Base-by-base conservation (phyloP, 2,797 vertebrate genomes). In the Xiphorhynchus erythropygius region DNA sequence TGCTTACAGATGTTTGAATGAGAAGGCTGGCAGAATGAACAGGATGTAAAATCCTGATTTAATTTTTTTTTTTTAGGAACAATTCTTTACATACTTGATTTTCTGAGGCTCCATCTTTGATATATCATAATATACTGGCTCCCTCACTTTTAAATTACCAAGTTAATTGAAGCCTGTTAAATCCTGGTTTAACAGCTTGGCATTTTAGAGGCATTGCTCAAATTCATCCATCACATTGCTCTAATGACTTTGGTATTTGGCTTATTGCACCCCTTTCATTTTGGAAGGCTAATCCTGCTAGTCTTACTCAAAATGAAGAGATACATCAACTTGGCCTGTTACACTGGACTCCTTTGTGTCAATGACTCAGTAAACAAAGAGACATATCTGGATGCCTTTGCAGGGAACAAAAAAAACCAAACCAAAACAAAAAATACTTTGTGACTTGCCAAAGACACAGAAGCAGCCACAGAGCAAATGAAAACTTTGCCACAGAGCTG, bases 271-370 rank as follows among this genome's bases (percentile, higher is more conserved):
- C 47, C 39, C 44, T 91, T 94, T 94, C 62, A 63, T 94, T 95
- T 94, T 88, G 59, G 85, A 84, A 88, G 80, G 59, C 75, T 94
- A 94, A 90, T 95, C 65, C 80, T 81, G 18, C 62, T 86, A 76
- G 85, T 55, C 65, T 79, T 65, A 41, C 64, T 90, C 37, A 42
- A 65, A 78, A 79, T 37, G 63, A 90, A 73, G 67, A 84, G 85
- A 73, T 69, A 55, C 42, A 62, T 47, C 2, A 1, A 44, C 80
- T 79, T 90, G 80, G 44, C 59, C 33, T 63, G 1, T 81, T 89
- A 93, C 83, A 82, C 70, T 94, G 77, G 44, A 53, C 55, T 82
- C 32, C 39, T 93, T 93, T 91, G 80, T 90, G 50, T 28, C 60
- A 76, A 67, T n/a, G 87, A 32, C 25, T 79, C 67, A 42, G 71